These are phyloP conservation scores for Platyscapa corneri DNA, from an alignment of 1,140 invertebrate species.

Conservation along the genomic window DNA sequence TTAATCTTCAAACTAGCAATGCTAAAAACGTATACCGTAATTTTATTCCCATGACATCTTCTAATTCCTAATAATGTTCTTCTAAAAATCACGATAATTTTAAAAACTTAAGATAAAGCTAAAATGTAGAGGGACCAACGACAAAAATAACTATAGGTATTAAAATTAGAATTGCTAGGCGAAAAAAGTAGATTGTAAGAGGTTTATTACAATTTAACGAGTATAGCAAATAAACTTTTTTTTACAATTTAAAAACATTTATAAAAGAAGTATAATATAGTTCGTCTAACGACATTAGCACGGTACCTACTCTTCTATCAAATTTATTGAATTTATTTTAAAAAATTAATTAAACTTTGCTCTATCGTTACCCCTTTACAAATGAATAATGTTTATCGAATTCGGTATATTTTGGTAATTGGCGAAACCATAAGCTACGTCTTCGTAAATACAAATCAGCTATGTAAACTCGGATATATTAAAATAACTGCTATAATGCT, in stretches of 20 bases:
- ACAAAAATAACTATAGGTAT: slow-evolving; percentile 55
- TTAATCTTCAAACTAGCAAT: neutral
- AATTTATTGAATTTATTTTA: no score
- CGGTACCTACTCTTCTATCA: slow-evolving; percentile 59
- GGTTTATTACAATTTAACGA: neutral
- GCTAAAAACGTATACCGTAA: slow-evolving; percentile 1
- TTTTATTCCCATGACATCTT: slow-evolving; percentile 16
- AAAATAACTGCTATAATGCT: slow-evolving; percentile 41
- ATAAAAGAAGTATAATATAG: slow-evolving; percentile 4
- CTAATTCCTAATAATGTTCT: slow-evolving; percentile 37
- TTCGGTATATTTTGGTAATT: neutral
- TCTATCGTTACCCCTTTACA: neutral
- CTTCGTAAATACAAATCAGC: slow-evolving; percentile 15
- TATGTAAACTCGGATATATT: slow-evolving; percentile 16
- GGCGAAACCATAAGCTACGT: neutral
- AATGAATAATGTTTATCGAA: neutral
- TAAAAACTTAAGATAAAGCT: slow-evolving; percentile 74
- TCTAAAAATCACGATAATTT: slow-evolving; percentile 42
- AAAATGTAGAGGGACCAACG: slow-evolving; percentile 75
- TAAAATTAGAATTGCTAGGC: slow-evolving; percentile 71
- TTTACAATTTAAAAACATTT: no score
- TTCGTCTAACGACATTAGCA: slow-evolving; percentile 73
- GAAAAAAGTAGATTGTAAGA: slow-evolving; percentile 57
- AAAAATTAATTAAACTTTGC: slow-evolving; percentile 19
- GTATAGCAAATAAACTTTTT: no score